A percentile compares a stretch with the other conserved stretches of the same genome.
Evolutionary conservation across 2,797 vertebrate species (phyloP).

Genomic region (Acridotheres tristis): DNA sequence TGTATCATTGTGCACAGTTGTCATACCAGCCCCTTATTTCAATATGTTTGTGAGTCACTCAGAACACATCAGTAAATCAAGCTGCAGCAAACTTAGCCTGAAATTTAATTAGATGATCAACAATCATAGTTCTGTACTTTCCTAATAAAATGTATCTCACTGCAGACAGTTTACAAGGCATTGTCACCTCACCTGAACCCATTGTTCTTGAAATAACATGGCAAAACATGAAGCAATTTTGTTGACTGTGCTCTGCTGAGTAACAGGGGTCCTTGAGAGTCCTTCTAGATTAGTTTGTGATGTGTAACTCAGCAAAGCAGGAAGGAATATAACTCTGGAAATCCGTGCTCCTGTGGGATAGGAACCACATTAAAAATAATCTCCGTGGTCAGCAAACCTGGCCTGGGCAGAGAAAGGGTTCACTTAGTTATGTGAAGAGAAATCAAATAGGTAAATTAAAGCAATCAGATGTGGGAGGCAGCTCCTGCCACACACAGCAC

Average conservation of each 20-base stretch:
- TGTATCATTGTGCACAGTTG: neutral
- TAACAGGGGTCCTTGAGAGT: neutral
- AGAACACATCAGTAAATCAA: slow-evolving; percentile 3
- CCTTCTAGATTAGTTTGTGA: neutral
- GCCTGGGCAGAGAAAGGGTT: neutral
- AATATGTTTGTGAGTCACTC: slow-evolving; percentile 14
- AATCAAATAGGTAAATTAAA: neutral
- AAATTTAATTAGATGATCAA: slow-evolving; percentile 21
- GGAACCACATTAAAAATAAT: neutral
- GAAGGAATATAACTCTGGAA: neutral
- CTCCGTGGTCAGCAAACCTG: neutral
- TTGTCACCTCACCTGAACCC: neutral
- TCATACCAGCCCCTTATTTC: neutral
- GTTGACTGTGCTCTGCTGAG: neutral
- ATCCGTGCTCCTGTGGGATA: neutral
- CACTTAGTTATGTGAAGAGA: neutral
- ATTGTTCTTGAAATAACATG: neutral
- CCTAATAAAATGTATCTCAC: neutral
- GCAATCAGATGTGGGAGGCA: neutral
- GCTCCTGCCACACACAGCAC: neutral
- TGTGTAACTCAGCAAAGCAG: neutral
- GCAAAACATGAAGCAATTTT: neutral
- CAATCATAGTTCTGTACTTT: neutral
- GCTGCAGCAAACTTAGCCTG: neutral
- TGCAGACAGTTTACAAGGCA: neutral